Percentiles rank a stretch among this genome's conserved stretches.
Conservation (phyloP, 2,113 vertebrate species). For the Actinemys pallida region DNA sequence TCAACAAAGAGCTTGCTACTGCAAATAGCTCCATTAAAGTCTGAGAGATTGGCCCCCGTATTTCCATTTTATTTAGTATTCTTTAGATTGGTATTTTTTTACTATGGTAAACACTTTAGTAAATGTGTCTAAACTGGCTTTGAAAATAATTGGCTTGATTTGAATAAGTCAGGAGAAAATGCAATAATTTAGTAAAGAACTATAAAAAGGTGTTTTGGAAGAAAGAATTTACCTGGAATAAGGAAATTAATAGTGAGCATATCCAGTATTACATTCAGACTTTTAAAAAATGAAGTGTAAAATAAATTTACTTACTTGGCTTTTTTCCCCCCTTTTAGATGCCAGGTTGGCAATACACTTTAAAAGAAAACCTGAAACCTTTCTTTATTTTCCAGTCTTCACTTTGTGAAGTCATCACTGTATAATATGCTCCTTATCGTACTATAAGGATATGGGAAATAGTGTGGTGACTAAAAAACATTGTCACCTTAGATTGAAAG, state of each 20-base stretch:
- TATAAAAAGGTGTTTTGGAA: not conserved
- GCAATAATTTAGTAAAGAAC: not conserved
- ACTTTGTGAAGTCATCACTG: not conserved
- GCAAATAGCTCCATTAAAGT: not conserved
- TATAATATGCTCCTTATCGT: not conserved
- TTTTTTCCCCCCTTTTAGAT: not conserved
- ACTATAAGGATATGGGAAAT: not conserved
- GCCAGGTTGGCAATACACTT: not conserved
- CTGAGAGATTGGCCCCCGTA: not conserved
- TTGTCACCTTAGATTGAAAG: not conserved
- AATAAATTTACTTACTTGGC: not conserved
- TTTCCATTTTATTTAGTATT: not conserved
- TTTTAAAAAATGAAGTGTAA: not conserved
- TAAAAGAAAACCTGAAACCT: not conserved
- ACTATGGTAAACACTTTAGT: constrained; percentile 32
- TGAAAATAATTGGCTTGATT: constrained; percentile 51
- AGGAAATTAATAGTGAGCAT: not conserved
- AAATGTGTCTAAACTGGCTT: not conserved
- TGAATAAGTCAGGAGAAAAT: constrained; percentile 26
- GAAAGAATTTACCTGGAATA: not conserved
- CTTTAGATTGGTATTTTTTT: constrained; percentile 5
- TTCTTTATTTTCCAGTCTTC: not conserved
- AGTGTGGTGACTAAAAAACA: not conserved
- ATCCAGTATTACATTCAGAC: not conserved
- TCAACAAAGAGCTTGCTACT: not conserved